Percentiles rank a stretch among this genome's conserved stretches.
Evolutionary conservation across 2,113 vertebrate species (phyloP).

Genomic region (Haemorhous mexicanus): DNA sequence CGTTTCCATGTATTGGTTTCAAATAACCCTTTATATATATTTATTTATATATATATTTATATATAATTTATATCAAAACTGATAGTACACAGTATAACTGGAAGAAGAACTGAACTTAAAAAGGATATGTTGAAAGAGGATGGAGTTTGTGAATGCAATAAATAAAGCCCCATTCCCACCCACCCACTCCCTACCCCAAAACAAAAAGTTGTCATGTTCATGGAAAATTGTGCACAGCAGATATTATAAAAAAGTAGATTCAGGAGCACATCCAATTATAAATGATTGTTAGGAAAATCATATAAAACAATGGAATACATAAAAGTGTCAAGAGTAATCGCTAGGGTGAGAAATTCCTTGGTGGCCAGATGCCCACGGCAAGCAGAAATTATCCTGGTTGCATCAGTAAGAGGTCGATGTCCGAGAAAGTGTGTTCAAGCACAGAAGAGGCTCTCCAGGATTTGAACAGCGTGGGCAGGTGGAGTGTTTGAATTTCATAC

Average conservation of each 20-base stretch:
- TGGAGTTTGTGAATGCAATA: slow-evolving; percentile 91
- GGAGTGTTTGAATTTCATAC: slow-evolving; percentile 79
- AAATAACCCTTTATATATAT: slow-evolving; percentile 87
- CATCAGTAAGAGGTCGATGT: slow-evolving; percentile 69
- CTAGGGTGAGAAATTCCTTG: slow-evolving; percentile 83
- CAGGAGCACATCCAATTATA: slow-evolving; percentile 98
- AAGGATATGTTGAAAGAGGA: slow-evolving; percentile 81
- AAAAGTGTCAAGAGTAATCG: slow-evolving; percentile 91
- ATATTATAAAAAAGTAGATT: slow-evolving; percentile 91
- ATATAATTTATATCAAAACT: slow-evolving; percentile 85
- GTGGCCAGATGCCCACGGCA: slow-evolving; percentile 78
- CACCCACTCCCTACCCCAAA: slow-evolving; percentile 65
- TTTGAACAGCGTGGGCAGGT: slow-evolving; percentile 68
- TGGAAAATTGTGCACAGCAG: slow-evolving; percentile 96
- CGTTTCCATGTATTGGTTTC: slow-evolving; percentile 89
- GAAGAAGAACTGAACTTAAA: slow-evolving; percentile 81
- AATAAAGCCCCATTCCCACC: slow-evolving; percentile 85
- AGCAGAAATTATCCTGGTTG: slow-evolving; percentile 74
- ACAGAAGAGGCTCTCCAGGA: slow-evolving; percentile 72
- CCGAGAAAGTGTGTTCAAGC: slow-evolving; percentile 63
- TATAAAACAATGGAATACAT: slow-evolving; percentile 99
- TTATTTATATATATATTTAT: slow-evolving; percentile 84
- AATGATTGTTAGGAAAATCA: slow-evolving; percentile 90
- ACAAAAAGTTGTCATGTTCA: slow-evolving; percentile 86
- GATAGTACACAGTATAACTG: slow-evolving; percentile 85